phyloP scores from a whole-genome alignment of 2,797 vertebrate genomes.

The Spinus pinus region DNA sequence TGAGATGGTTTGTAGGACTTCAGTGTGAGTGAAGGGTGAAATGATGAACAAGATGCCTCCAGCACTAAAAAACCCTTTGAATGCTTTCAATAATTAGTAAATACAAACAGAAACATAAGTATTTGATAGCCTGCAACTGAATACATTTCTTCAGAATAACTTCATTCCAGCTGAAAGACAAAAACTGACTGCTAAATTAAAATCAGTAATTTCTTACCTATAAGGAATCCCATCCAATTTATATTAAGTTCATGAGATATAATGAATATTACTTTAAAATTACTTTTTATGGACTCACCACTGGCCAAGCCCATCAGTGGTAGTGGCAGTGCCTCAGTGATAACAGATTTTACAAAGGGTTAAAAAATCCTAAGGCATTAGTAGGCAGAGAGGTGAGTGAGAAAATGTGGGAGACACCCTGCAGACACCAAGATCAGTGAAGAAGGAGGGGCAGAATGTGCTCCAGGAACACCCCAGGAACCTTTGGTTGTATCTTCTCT shows the following conservation, averaged over 20 bases:
- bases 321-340: not conserved
- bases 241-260: not conserved
- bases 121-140: not conserved
- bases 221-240: not conserved
- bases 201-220: not conserved
- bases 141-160: not conserved
- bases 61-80: not conserved
- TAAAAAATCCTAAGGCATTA: not conserved
- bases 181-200: not conserved
- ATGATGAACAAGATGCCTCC: not conserved
- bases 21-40: not conserved
- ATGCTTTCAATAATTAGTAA: not conserved
- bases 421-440: too few species aligned
- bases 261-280: not conserved
- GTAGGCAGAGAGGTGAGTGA: not conserved
- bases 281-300: not conserved
- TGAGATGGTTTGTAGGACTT: not conserved
- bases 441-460: not conserved
- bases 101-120: not conserved
- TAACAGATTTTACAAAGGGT: too few species aligned
- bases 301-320: too few species aligned
- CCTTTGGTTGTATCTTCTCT: not conserved
- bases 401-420: not conserved
- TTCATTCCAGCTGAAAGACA: not conserved
- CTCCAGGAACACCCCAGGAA: rapidly evolving